A percentile compares a stretch with the other conserved stretches of the same genome.
Conservation (phyloP, 2,113 vertebrate genomes). For the Pelobates fuscus region DNA sequence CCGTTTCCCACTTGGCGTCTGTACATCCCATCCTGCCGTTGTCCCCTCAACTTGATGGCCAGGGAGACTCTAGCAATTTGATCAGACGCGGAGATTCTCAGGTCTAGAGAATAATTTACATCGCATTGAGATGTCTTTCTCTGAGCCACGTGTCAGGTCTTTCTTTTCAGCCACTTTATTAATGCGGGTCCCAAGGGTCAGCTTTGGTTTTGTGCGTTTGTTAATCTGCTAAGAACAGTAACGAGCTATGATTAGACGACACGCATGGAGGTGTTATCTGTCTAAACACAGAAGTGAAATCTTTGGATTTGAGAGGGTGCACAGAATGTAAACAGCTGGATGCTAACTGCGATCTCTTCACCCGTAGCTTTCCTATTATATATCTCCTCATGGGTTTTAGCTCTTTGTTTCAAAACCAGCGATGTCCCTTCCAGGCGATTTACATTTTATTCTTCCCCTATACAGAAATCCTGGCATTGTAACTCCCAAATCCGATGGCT, state of each 20-base stretch:
- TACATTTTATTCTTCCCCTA: neutral
- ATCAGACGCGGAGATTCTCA: neutral
- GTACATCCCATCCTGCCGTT: no score
- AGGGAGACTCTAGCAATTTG: no score
- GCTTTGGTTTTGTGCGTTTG: neutral
- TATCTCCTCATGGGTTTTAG: neutral
- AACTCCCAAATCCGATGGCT: neutral
- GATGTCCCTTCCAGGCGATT: neutral
- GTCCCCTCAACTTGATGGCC: no score
- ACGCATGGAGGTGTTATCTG: conserved; percentile 34
- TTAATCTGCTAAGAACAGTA: conserved; percentile 15
- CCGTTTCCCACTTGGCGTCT: no score
- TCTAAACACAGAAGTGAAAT: conserved; percentile 12
- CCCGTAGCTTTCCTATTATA: conserved; percentile 4
- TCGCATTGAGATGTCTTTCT: neutral
- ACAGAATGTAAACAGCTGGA: neutral
- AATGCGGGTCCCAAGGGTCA: neutral
- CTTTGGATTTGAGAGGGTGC: conserved; percentile 1
- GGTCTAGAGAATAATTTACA: conserved; percentile 14
- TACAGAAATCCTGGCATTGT: neutral
- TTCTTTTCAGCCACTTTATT: conserved; percentile 7
- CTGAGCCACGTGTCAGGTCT: neutral
- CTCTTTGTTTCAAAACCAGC: neutral
- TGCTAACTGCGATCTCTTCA: neutral
- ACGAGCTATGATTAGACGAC: conserved; percentile 5